Evolutionary conservation across 1,140 invertebrate genomes (phyloP), one percentile per base, ranked within the genome.

Genomic region (fruit fly (Drosophila melanogaster)): DNA sequence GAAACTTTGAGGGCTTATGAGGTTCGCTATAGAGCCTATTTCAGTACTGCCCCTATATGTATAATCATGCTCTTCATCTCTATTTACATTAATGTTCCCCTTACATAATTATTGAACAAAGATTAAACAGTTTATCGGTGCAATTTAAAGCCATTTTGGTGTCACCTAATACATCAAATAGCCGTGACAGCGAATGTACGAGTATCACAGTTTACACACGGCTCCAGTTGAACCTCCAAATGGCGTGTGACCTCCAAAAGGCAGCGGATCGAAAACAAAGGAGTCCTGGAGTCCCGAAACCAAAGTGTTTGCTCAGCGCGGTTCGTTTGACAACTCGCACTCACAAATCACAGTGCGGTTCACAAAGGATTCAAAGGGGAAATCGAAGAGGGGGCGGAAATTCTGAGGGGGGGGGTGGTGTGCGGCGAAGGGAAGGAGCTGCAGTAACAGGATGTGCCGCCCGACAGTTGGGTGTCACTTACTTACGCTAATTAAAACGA

Each of bases 401-500:
- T 26, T 1, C 6, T 7, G 15, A 0, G 8, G 15, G 40, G 10
- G 15, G 44, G 14, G 15, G 26, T n/a, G n/a, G n/a, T n/a, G n/a
- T n/a, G n/a, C n/a, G 17, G 4, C 38, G 11, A 12, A 3, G 41
- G 19, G 30, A 11, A 14, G 12, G n/a, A 26, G 51, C 15, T 19
- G 8, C 51, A 14, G 38, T 19, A 30, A 1, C 30, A 12, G 37
- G 33, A 47, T 14, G 19, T 11, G 14, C 40, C 4, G 22, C 22
- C 22, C 46, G 49, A 35, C 49, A 50, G 49, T 35, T 70, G 40
- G 76, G 54, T 84, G 75, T 77, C 84, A 87, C 75, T 83, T 87
- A 87, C 83, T 89, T 83, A 83, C 83, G 84, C 83, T 87, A 87
- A 87, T 87, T 87, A 87, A 87, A 71, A 77, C 76, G 79, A 22